Evolutionary conservation across 2,797 vertebrate species (phyloP), one percentile per base, ranked within the genome.

Genomic region (Cynodonichthys magdalenae): DNA sequence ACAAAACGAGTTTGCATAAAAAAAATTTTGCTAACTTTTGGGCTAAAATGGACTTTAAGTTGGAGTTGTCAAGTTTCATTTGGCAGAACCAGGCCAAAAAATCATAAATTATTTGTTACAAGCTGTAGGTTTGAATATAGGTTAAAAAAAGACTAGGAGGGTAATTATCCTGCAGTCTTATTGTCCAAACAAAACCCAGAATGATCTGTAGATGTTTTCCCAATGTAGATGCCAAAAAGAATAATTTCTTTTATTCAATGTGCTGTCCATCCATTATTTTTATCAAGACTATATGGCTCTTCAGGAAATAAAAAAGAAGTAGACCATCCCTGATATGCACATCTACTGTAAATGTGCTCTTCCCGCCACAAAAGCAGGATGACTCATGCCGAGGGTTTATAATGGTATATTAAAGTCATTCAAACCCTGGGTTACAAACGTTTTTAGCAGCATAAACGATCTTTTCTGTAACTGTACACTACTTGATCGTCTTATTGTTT

Each of bases 401-500:
- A 45, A 31, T 52, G 39, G 56, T n/a, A 52, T n/a, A 59, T 39
- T 63, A 27, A 52, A 75, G 47, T 52, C 28, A 7, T 10, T 48
- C 20, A 42, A 42, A 44, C 53, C 58, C 6, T 49, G 39, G 53
- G 68, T 28, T 56, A 15, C 52, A 66, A 28, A 54, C 3, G 18
- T 69, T 64, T 57, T 62, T 54, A 31, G 34, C 61, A 29, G 20
- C 34, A 52, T 18, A 51, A 59, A 66, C 52, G 2, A 27, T 24
- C 11, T 64, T 66, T 59, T 69, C 53, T 5, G 31, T 52, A 67
- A 18, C 47, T 63, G 68, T 41, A 52, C 47, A 39, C 59, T 48
- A 36, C 19, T 47, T 56, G n/a, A 46, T 47, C 27, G n/a, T 39
- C 11, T 58, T 53, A 71, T 66, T 64, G 19, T 74, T 67, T 74